phyloP scores from a whole-genome alignment of 2,113 vertebrate species.

The Mustela lutreola region DNA sequence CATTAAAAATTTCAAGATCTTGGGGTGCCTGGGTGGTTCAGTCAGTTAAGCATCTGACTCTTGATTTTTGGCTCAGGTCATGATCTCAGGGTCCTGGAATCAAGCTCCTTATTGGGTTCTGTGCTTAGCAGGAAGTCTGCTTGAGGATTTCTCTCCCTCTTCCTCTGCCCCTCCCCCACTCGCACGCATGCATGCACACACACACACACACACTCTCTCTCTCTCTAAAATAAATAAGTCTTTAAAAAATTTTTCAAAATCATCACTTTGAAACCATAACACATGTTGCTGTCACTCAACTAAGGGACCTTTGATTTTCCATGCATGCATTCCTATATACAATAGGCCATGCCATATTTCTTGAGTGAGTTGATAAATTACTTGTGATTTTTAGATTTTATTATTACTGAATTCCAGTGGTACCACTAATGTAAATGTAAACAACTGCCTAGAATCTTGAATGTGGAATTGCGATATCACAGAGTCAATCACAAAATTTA shows the following conservation, averaged over 20 bases:
- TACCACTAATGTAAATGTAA: neutral
- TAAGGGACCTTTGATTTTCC: neutral
- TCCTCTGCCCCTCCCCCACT: neutral
- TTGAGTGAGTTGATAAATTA: neutral
- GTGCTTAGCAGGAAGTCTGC: neutral
- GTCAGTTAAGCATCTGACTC: neutral
- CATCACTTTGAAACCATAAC: neutral
- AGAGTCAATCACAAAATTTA: neutral
- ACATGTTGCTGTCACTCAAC: neutral
- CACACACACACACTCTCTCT: too few species aligned
- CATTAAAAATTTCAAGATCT: neutral
- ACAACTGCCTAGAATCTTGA: neutral
- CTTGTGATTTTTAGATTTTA: neutral
- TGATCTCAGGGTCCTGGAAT: neutral
- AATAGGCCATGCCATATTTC: neutral
- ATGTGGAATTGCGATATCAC: neutral
- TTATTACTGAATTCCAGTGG: constrained; percentile 14
- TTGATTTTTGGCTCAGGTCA: neutral
- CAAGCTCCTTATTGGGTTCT: neutral
- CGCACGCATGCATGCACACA: rapidly evolving
- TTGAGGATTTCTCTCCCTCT: neutral
- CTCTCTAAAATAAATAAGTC: neutral
- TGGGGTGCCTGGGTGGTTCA: neutral
- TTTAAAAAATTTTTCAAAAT: neutral
- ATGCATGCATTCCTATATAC: neutral